Conservation (phyloP, 2,113 vertebrate genomes). For the Parus major region DNA sequence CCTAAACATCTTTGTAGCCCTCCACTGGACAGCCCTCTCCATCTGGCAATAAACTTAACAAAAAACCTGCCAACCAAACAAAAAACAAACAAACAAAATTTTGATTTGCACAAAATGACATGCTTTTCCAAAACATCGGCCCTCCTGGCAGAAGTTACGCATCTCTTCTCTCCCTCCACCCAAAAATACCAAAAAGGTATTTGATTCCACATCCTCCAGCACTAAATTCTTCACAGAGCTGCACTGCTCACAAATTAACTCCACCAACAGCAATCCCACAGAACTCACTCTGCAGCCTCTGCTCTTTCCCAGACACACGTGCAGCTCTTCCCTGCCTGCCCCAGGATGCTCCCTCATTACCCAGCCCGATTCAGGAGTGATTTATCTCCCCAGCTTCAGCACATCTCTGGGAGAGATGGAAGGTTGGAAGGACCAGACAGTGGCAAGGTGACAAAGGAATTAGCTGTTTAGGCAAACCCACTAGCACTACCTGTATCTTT, state of each 20-base stretch:
- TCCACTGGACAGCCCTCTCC: background rate
- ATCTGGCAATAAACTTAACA: background rate
- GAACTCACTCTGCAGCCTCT: background rate
- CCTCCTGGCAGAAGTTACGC: background rate
- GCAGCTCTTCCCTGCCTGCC: accelerated
- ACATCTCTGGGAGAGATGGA: background rate
- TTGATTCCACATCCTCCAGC: background rate
- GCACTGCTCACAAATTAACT: background rate
- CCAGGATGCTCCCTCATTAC: background rate
- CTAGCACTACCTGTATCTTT: background rate
- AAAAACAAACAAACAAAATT: background rate
- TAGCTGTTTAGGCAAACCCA: background rate
- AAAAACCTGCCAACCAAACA: background rate
- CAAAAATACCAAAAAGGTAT: background rate
- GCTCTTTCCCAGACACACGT: background rate
- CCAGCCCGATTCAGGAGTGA: background rate
- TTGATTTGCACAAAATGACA: background rate
- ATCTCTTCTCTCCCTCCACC: background rate
- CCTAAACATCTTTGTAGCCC: background rate
- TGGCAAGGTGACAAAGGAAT: background rate
- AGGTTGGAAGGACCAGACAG: accelerated
- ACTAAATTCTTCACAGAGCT: background rate
- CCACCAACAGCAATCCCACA: background rate
- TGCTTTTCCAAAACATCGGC: background rate
- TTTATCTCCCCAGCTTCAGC: background rate